These are phyloP conservation scores for Drosophila tropicalis DNA, from an alignment of 1,140 invertebrate species.

Conservation along the genomic window DNA sequence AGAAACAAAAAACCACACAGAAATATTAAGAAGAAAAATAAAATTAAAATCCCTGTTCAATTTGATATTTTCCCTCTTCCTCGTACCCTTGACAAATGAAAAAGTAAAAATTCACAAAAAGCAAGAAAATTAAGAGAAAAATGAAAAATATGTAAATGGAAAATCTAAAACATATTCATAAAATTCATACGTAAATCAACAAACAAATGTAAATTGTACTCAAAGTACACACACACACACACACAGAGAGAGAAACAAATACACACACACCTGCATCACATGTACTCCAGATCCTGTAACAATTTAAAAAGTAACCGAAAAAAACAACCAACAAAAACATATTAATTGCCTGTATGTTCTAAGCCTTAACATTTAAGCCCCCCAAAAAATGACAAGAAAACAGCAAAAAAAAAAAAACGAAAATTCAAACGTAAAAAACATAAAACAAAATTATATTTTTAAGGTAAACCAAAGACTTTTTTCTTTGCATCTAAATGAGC, in stretches of 20 bases:
- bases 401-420: constrained; percentile 15
- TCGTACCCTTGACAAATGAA: neutral
- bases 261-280: constrained; percentile 31
- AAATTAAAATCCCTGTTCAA: constrained; percentile 23
- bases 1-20: constrained; percentile 9
- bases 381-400: constrained; percentile 21
- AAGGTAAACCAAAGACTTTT: constrained; percentile 82
- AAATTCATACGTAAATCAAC: constrained; percentile 53
- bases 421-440: neutral
- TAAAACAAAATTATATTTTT: constrained; percentile 65
- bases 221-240: constrained; percentile 34
- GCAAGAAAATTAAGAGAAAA: constrained; percentile 16
- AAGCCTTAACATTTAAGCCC: constrained; percentile 57
- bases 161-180: constrained; percentile 29
- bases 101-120: constrained; percentile 5
- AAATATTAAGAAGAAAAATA: constrained; percentile 24
- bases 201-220: constrained; percentile 48
- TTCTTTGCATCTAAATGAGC: constrained; percentile 74
- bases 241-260: constrained; percentile 15
- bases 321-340: constrained; percentile 39
- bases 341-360: constrained; percentile 70
- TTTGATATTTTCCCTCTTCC: neutral
- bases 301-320: constrained; percentile 56
- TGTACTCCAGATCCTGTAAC: constrained; percentile 45
- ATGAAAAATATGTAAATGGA: constrained; percentile 5